Evolutionary conservation across 2,888 invertebrate species (phyloP), one percentile per base, ranked within the genome.

Genomic region (Trichogramma evanescens): DNA sequence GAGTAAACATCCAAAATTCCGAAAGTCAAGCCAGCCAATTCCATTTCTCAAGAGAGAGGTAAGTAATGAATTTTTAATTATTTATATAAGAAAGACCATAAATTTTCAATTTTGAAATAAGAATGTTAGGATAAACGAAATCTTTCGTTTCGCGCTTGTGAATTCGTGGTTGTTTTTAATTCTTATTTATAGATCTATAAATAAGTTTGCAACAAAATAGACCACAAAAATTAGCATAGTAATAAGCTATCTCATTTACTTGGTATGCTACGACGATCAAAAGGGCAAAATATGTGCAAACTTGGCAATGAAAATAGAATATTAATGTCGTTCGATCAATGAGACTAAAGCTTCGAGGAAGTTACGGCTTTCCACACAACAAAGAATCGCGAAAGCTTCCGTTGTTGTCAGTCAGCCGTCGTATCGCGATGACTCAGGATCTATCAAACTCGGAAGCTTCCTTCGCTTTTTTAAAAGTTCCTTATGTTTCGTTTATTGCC

Each of bases 291-390:
- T 26, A 26, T 26, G 26, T 26, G 26, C 40, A 13, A 38, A 50
- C 50, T 54, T 48, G 61, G 54, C 61, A 57, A 57, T 54, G 54
- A 39, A 51, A 50, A 51, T 57, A 46, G 42, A 57, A 57, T 64
- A 67, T 67, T 66, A 52, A 67, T 54, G 40, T 9, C 56, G 54
- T 38, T 46, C 40, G 68, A 70, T 70, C 70, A 67, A 70, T 70
- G 68, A 61, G 63, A 65, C 50, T 56, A 62, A 43, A 44, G 51
- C 54, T 58, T 62, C 61, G 61, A 44, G 58, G 45, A 54, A 55
- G 50, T 58, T 26, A 26, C 26, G 26, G 26, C 26, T 26, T 26
- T 26, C 26, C 26, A 26, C 26, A 26, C 26, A 26, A 26, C 26
- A 26, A 26, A 26, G 26, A 26, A 26, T 26, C 26, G 26, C 26